Percentiles rank a stretch among this genome's conserved stretches.
Evolutionary conservation across 1,140 invertebrate genomes (phyloP).

Genomic region (Schlechtendalia chinensis): DNA sequence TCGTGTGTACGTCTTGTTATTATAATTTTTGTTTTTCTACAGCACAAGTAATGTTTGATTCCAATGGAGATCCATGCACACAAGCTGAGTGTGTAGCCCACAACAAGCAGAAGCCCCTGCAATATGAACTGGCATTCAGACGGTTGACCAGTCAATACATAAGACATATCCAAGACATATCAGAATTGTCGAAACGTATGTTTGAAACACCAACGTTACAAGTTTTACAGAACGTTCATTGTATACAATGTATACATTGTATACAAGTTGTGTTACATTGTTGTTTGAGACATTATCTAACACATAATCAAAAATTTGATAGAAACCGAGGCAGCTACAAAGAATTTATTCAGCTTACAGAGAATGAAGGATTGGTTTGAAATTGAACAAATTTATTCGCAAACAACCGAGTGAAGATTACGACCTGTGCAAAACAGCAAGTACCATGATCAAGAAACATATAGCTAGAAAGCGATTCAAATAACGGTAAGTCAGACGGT

Average conservation of each 20-base stretch:
- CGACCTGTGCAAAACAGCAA: constrained; percentile 87
- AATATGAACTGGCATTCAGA: constrained; percentile 83
- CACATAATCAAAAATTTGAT: constrained; percentile 93
- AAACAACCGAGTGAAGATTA: constrained; percentile 89
- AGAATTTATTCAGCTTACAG: constrained; percentile 95
- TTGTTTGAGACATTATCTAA: constrained; percentile 79
- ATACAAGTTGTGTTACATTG: too few species aligned
- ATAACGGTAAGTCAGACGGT: constrained; percentile 64
- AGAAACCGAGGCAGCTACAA: constrained; percentile 92
- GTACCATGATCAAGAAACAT: constrained; percentile 90
- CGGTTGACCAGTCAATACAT: constrained; percentile 77
- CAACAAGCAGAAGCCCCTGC: constrained; percentile 88
- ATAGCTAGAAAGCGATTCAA: constrained; percentile 78
- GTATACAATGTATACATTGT: too few species aligned
- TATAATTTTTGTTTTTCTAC: neutral
- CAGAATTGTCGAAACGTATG: constrained; percentile 76
- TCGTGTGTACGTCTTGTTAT: too few species aligned
- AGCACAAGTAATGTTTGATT: constrained; percentile 73
- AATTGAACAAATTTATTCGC: constrained; percentile 80
- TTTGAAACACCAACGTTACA: constrained; percentile 53
- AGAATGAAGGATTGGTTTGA: constrained; percentile 96
- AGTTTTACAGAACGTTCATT: too few species aligned
- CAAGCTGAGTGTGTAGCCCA: constrained; percentile 92
- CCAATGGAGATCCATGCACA: constrained; percentile 94
- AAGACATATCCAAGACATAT: constrained; percentile 95